These are phyloP conservation scores for Strix aluco DNA, from an alignment of 2,113 vertebrate genomes.

Conservation along the genomic window DNA sequence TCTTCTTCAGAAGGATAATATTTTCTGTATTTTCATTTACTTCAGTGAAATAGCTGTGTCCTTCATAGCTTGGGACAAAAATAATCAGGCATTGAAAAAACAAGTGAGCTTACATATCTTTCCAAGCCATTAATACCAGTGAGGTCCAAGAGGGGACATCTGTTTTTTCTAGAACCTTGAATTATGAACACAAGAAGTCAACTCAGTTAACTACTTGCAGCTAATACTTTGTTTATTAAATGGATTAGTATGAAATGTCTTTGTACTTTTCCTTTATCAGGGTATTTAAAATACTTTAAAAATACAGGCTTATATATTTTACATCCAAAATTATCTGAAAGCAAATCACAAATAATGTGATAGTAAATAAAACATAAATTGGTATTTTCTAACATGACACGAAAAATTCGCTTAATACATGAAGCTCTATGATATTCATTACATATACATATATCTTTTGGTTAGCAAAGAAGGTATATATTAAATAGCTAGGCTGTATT, in stretches of 20 bases:
- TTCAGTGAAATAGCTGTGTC: background rate
- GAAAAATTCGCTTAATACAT: background rate
- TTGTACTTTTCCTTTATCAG: background rate
- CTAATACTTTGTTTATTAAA: background rate
- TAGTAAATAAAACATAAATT: background rate
- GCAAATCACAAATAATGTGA: fast-evolving
- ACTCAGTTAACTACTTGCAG: background rate
- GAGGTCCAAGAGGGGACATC: background rate
- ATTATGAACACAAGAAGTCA: background rate
- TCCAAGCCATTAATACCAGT: background rate
- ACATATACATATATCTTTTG: background rate
- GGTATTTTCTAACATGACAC: background rate
- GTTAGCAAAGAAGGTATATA: background rate
- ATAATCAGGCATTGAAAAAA: background rate
- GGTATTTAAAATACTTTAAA: background rate
- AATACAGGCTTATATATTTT: background rate
- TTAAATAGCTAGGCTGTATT: background rate
- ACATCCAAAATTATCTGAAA: background rate
- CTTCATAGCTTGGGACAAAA: constrained; percentile 2
- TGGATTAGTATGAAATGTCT: background rate
- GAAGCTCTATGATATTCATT: background rate
- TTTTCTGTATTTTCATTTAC: background rate
- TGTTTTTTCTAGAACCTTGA: constrained; percentile 25
- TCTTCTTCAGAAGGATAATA: background rate
- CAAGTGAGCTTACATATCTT: background rate